Evolutionary conservation across 2,888 invertebrate genomes (phyloP).

Genomic region (Heliconius ismenius): DNA sequence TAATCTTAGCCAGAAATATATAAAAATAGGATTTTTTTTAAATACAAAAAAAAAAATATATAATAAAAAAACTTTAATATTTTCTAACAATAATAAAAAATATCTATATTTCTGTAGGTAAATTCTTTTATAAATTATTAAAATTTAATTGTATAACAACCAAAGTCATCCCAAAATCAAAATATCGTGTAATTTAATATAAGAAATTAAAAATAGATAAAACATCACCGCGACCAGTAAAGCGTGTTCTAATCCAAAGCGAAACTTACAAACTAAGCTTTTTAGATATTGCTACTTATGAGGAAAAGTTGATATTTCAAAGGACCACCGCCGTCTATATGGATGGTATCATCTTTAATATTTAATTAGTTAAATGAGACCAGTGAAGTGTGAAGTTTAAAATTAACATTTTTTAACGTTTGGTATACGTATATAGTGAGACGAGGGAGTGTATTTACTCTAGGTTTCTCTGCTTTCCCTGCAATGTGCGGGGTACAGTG

Average conservation of each 20-base stretch:
- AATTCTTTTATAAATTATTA: background rate
- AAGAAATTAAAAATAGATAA: background rate
- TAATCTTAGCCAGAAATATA: too few species aligned
- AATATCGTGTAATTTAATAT: slow-evolving; percentile 20
- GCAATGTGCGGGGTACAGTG: too few species aligned
- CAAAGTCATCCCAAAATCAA: background rate
- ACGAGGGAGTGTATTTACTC: too few species aligned
- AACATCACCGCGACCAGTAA: background rate
- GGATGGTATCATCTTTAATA: background rate
- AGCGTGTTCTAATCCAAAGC: slow-evolving; percentile 9
- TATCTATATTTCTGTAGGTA: background rate
- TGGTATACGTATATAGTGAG: background rate
- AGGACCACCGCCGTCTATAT: slow-evolving; percentile 47
- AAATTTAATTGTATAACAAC: background rate
- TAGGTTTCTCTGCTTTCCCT: too few species aligned
- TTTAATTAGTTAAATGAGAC: background rate
- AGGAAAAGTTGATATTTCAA: slow-evolving; percentile 10
- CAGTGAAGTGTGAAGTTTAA: background rate
- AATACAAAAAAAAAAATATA: too few species aligned
- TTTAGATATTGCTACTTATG: slow-evolving; percentile 23
- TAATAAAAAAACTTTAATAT: background rate
- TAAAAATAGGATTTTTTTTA: too few species aligned
- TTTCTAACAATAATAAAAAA: background rate
- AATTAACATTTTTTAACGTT: background rate
- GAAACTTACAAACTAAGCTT: slow-evolving; percentile 3